phyloP scores from a whole-genome alignment of 2,113 vertebrate genomes.

The Parus major region DNA sequence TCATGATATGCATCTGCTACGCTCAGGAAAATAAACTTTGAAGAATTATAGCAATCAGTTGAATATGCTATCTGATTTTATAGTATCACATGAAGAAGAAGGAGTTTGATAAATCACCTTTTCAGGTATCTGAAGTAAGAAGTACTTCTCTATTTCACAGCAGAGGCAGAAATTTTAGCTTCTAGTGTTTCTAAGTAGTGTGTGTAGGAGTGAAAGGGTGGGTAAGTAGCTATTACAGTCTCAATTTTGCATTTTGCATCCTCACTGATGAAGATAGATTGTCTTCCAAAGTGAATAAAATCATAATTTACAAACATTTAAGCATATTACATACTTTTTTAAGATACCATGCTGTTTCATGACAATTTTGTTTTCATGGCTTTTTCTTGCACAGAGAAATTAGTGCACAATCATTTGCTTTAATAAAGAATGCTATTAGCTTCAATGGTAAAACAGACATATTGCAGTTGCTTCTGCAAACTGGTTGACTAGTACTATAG shows the following conservation, averaged over 20 bases:
- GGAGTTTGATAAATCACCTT: slow-evolving; percentile 65
- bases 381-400: background rate
- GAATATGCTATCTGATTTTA: slow-evolving; percentile 42
- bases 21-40: slow-evolving; percentile 52
- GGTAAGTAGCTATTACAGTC: slow-evolving; percentile 56
- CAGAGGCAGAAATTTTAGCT: slow-evolving; percentile 49
- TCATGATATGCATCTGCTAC: background rate
- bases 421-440: background rate
- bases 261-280: slow-evolving; percentile 52
- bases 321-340: background rate
- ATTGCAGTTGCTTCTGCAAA: background rate
- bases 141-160: slow-evolving; percentile 50
- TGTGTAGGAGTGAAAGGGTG: slow-evolving; percentile 37
- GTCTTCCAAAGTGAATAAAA: slow-evolving; percentile 45
- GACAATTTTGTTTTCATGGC: background rate
- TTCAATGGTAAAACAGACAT: background rate
- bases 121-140: slow-evolving; percentile 62
- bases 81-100: slow-evolving; percentile 45
- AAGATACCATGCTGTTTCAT: background rate
- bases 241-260: slow-evolving; percentile 65
- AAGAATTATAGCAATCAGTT: slow-evolving; percentile 59
- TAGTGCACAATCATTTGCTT: slow-evolving; percentile 6
- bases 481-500: background rate
- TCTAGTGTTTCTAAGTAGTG: slow-evolving; percentile 60
- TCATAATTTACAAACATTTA: slow-evolving; percentile 54